Conservation (phyloP, 2,888 invertebrate species). For the Tenthredo amoena region DNA sequence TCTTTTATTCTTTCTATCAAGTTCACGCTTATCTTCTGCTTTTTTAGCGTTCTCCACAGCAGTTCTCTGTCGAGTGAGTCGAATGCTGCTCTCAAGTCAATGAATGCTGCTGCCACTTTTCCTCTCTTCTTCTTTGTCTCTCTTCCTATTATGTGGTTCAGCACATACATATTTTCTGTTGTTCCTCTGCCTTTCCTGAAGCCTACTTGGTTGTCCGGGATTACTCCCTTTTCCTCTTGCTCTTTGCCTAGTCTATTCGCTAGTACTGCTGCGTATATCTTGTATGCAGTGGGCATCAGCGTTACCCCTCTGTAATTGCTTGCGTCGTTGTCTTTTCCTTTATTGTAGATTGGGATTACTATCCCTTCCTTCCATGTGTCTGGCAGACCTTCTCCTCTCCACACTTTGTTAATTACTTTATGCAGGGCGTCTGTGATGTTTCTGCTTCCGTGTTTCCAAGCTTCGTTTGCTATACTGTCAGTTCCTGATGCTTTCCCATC, state of each 20-base stretch:
- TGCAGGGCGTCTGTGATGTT: not conserved
- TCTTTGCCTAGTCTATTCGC: conserved; percentile 35
- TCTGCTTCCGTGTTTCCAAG: not conserved
- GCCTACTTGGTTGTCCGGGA: conserved; percentile 53
- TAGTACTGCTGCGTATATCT: conserved; percentile 33
- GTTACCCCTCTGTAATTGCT: not conserved
- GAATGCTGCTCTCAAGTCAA: conserved; percentile 57
- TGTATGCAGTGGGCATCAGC: not conserved
- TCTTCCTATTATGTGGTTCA: conserved; percentile 51
- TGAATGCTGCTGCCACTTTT: conserved; percentile 48
- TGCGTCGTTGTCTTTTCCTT: not conserved
- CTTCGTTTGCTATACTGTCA: not conserved
- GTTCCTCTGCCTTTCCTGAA: conserved; percentile 52
- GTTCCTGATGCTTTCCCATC: not conserved
- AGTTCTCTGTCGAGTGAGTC: conserved; percentile 55
- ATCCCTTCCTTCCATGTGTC: not conserved
- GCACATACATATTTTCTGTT: conserved; percentile 55
- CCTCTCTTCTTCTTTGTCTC: conserved; percentile 51
- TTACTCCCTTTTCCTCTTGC: conserved; percentile 48
- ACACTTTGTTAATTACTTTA: not conserved
- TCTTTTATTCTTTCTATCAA: conserved; percentile 38
- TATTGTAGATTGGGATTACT: not conserved
- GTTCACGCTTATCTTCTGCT: conserved; percentile 37
- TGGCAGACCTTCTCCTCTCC: not conserved
- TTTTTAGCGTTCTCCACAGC: conserved; percentile 49